phyloP scores from a whole-genome alignment of 1,140 invertebrate species.

The Belonocnema kinseyi region DNA sequence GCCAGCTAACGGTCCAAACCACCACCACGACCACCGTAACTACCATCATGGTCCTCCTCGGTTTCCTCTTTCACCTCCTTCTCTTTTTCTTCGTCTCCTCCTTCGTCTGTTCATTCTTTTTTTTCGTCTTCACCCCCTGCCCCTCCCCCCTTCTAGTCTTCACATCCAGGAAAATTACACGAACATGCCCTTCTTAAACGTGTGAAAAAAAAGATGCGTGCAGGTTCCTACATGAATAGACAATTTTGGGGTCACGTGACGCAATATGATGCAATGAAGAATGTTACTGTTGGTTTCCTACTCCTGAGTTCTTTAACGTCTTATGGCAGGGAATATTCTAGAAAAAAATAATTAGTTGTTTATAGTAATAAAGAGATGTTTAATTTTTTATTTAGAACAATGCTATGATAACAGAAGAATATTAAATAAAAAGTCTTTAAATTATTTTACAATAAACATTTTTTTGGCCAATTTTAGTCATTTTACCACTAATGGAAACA shows the following conservation, averaged over 20 bases:
- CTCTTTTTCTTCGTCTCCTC: conserved; percentile 34
- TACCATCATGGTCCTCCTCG: conserved; percentile 48
- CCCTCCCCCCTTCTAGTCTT: background rate
- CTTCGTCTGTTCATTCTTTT: conserved; percentile 3
- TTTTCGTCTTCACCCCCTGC: background rate
- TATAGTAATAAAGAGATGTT: too few species aligned
- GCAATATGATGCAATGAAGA: conserved; percentile 35
- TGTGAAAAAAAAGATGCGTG: conserved; percentile 31
- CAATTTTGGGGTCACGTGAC: conserved; percentile 30
- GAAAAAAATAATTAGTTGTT: background rate
- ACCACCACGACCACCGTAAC: conserved; percentile 55
- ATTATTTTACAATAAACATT: too few species aligned
- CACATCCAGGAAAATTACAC: background rate
- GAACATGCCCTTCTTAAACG: conserved; percentile 23
- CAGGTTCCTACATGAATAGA: background rate
- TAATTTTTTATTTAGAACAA: too few species aligned
- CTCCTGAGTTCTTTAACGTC: background rate
- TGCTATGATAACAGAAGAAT: too few species aligned
- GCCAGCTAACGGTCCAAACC: conserved; percentile 72
- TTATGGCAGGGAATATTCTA: background rate
- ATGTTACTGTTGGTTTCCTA: conserved; percentile 20
- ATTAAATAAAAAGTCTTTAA: too few species aligned
- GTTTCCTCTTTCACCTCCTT: conserved; percentile 45
- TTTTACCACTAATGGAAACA: too few species aligned
- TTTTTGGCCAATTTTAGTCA: too few species aligned